These are phyloP conservation scores for Eufriesea mexicana DNA, from an alignment of 1,140 invertebrate genomes.

Conservation along the genomic window DNA sequence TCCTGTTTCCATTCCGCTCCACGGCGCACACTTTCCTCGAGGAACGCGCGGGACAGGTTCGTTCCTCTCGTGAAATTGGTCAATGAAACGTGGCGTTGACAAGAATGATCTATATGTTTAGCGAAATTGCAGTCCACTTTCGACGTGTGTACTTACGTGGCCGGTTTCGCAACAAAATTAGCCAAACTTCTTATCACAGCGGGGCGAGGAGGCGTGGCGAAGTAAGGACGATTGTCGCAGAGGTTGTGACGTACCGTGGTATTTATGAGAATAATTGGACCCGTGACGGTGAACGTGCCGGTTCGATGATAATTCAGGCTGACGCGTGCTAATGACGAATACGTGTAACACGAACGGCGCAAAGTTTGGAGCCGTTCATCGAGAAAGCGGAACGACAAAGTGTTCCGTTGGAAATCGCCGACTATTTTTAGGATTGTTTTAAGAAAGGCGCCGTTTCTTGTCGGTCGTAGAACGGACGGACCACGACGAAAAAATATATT, in stretches of 20 bases:
- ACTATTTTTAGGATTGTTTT: slow-evolving; percentile 33
- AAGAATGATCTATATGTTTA: slow-evolving; percentile 39
- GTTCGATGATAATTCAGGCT: slow-evolving; percentile 14
- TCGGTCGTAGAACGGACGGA: neutral
- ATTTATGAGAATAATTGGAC: slow-evolving; percentile 10
- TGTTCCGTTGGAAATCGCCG: neutral
- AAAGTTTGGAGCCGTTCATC: neutral
- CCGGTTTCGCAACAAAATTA: neutral
- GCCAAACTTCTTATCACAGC: neutral
- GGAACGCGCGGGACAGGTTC: neutral
- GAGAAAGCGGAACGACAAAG: slow-evolving; percentile 6
- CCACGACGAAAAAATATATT: slow-evolving; percentile 14
- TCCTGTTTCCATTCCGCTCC: slow-evolving; percentile 14
- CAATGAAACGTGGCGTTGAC: slow-evolving; percentile 27
- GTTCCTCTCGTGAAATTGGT: slow-evolving; percentile 10
- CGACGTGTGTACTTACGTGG: neutral
- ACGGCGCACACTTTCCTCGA: neutral
- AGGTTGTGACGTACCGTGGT: neutral
- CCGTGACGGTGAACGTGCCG: neutral
- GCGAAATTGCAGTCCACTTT: slow-evolving; percentile 24
- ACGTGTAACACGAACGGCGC: neutral
- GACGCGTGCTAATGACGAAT: neutral
- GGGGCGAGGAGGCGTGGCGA: neutral
- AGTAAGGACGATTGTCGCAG: neutral
- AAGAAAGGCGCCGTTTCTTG: neutral